phyloP scores from a whole-genome alignment of 1,140 invertebrate species.

The Thaumetopoea pityocampa region DNA sequence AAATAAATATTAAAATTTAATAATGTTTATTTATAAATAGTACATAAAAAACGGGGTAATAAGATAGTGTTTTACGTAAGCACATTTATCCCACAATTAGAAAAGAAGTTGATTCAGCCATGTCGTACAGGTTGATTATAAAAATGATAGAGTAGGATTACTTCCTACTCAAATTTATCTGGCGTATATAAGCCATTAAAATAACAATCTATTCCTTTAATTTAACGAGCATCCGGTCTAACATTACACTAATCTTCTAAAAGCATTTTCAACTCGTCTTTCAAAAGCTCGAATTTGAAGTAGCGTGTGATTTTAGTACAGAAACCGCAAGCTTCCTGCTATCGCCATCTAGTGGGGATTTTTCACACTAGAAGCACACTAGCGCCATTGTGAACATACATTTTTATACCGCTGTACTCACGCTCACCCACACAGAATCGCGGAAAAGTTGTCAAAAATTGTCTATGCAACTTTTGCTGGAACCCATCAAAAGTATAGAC shows the following conservation, averaged over 20 bases:
- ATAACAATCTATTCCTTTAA: conserved; percentile 3
- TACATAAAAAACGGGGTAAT: too few species aligned
- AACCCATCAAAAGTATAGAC: conserved; percentile 1
- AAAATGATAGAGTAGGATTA: too few species aligned
- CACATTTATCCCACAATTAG: too few species aligned
- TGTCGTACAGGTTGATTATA: too few species aligned
- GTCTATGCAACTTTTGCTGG: conserved; percentile 8
- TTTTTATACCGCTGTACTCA: conserved; percentile 29
- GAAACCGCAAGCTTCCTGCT: conserved; percentile 27
- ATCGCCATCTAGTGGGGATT: conserved; percentile 49
- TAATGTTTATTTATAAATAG: too few species aligned
- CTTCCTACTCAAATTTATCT: too few species aligned
- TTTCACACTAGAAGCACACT: conserved; percentile 36
- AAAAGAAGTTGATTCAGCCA: too few species aligned
- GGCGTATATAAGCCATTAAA: too few species aligned
- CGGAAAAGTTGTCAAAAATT: conserved; percentile 54
- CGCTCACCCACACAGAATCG: conserved; percentile 32
- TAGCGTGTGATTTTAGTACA: conserved; percentile 10
- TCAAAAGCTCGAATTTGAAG: conserved; percentile 18
- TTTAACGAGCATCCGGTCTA: conserved; percentile 4
- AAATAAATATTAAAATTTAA: too few species aligned
- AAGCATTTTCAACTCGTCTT: conserved; percentile 29
- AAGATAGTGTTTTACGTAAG: too few species aligned
- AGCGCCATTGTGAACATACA: conserved; percentile 46
- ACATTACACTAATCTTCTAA: conserved; percentile 28